These are phyloP conservation scores for Drosophila hydei DNA, from an alignment of 1,140 invertebrate genomes.

Conservation along the genomic window DNA sequence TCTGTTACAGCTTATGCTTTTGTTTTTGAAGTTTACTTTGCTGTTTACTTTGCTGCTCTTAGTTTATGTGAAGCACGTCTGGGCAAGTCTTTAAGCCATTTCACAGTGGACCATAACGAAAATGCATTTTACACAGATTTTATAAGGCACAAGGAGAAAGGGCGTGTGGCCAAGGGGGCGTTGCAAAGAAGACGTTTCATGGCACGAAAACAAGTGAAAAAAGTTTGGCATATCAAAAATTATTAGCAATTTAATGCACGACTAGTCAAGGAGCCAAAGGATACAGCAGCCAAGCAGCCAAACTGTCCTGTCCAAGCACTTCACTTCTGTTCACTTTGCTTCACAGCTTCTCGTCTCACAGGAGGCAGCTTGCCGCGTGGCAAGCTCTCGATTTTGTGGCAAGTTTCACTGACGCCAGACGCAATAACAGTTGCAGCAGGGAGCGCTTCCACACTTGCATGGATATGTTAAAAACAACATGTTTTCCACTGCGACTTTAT, in stretches of 20 bases:
- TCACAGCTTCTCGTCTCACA: neutral
- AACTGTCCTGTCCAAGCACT: neutral
- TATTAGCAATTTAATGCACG: slow-evolving; percentile 82
- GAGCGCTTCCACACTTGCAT: slow-evolving; percentile 13
- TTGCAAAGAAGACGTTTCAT: slow-evolving; percentile 5
- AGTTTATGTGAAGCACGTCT: slow-evolving; percentile 12
- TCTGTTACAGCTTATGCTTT: slow-evolving; percentile 1
- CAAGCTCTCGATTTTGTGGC: slow-evolving; percentile 47
- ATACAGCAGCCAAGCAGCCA: slow-evolving; percentile 6
- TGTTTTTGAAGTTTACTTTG: slow-evolving; percentile 37
- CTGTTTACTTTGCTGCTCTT: slow-evolving; percentile 40
- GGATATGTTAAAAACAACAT: slow-evolving; percentile 73
- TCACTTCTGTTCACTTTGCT: neutral
- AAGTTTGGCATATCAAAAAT: slow-evolving; percentile 73
- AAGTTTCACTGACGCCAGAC: slow-evolving; percentile 70
- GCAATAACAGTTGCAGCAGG: slow-evolving; percentile 44
- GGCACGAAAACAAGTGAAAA: slow-evolving; percentile 17
- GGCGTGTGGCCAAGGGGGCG: neutral
- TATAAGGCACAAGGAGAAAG: neutral
- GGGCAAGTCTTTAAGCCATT: slow-evolving; percentile 41
- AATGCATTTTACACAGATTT: slow-evolving; percentile 48
- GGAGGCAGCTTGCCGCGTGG: slow-evolving; percentile 8
- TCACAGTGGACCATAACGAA: slow-evolving; percentile 22
- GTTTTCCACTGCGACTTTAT: slow-evolving; percentile 40
- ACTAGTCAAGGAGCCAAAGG: slow-evolving; percentile 53